These are phyloP conservation scores for Actinia equina DNA, from an alignment of 64 coral and sea anemone species.

Conservation along the genomic window DNA sequence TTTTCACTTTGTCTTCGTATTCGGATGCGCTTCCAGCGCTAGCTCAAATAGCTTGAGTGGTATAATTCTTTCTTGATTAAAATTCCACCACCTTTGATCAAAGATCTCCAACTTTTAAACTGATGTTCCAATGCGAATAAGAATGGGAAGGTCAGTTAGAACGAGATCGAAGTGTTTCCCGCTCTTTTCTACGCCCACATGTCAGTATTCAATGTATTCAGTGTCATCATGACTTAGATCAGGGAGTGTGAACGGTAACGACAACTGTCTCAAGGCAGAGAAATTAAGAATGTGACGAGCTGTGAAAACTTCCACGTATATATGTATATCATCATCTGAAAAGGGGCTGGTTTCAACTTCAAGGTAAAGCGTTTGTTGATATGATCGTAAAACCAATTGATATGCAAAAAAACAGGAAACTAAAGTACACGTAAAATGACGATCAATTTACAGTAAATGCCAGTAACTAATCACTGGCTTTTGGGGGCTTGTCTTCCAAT, in stretches of 20 bases:
- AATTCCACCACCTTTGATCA: not conserved
- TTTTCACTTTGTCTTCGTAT: not conserved
- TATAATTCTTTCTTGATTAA: not conserved
- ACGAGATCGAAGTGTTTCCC: not conserved
- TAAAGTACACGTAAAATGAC: not conserved
- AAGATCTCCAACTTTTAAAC: not conserved
- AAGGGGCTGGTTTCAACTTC: not conserved
- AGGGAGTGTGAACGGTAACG: not conserved
- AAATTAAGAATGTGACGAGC: not conserved
- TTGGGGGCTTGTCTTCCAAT: not conserved
- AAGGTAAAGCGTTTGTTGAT: not conserved
- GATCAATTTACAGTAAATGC: constrained; percentile 15
- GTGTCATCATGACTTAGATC: too few relatives aligned
- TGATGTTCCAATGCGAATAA: not conserved
- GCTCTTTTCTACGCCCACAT: not conserved
- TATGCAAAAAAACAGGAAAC: constrained; percentile 10
- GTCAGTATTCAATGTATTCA: not conserved
- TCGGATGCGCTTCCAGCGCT: too few relatives aligned
- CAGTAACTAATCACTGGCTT: not conserved
- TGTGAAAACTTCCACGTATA: not conserved
- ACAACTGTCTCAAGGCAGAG: not conserved
- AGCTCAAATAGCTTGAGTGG: not conserved
- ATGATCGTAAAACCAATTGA: not conserved
- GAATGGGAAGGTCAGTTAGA: not conserved
- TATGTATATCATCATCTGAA: not conserved